These are phyloP conservation scores for Plecotus auritus DNA, from an alignment of 2,113 vertebrate genomes.

Conservation along the genomic window DNA sequence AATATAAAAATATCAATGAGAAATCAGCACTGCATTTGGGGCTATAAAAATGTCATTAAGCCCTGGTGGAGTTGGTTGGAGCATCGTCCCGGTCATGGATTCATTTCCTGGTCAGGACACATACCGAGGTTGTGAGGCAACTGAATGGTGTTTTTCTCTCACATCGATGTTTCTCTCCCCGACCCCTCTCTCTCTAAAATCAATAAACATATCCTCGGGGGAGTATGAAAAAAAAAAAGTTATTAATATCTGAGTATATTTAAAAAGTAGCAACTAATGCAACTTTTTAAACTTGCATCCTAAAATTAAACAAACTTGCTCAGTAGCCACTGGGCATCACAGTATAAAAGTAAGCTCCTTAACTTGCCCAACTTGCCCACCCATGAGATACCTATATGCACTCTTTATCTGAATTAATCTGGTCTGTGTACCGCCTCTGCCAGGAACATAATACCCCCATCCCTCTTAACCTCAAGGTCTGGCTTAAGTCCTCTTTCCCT, in stretches of 20 bases:
- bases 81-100: no score
- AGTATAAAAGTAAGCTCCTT: neutral
- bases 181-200: no score
- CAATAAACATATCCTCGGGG: no score
- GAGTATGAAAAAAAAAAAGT: neutral
- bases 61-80: no score
- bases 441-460: neutral
- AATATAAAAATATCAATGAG: constrained; percentile 40
- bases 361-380: neutral
- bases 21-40: constrained; percentile 45
- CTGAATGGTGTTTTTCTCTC: no score
- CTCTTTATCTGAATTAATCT: neutral
- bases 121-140: no score
- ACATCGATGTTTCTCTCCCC: no score
- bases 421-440: neutral
- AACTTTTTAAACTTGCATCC: neutral
- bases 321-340: neutral
- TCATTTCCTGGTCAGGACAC: no score
- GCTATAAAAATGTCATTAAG: constrained; percentile 34
- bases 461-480: neutral
- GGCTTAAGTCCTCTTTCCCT: neutral
- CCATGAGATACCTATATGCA: neutral
- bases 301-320: neutral
- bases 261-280: constrained; percentile 34
- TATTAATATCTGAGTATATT: constrained; percentile 25